These are phyloP conservation scores for Pseudopipra pipra DNA, from an alignment of 2,113 vertebrate genomes.

Conservation along the genomic window DNA sequence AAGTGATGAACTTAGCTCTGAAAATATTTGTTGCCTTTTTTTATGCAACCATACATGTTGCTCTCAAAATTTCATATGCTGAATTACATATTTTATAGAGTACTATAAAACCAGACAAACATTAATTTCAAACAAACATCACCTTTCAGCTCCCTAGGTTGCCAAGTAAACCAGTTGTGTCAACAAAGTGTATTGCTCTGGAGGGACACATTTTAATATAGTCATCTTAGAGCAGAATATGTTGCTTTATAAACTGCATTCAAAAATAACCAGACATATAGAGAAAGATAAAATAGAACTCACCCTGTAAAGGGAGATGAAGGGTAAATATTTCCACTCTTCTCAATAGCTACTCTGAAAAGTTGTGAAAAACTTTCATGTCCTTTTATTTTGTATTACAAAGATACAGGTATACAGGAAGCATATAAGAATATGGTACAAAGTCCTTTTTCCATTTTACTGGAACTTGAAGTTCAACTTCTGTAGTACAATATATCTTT, in stretches of 20 bases:
- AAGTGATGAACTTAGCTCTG: background rate
- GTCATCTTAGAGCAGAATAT: background rate
- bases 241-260: background rate
- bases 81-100: background rate
- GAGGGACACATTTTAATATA: background rate
- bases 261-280: background rate
- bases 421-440: background rate
- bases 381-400: background rate
- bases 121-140: background rate
- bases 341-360: background rate
- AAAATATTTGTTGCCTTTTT: background rate
- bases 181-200: background rate
- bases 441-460: background rate
- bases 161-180: constrained; percentile 19
- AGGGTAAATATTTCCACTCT: background rate
- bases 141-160: background rate
- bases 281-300: background rate
- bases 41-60: background rate
- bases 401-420: background rate
- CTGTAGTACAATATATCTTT: background rate
- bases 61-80: background rate
- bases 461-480: background rate
- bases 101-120: constrained; percentile 21
- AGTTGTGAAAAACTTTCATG: background rate
- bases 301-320: background rate